Evolutionary conservation across 1,140 invertebrate species (phyloP).

Genomic region (Bombus pyrosoma): DNA sequence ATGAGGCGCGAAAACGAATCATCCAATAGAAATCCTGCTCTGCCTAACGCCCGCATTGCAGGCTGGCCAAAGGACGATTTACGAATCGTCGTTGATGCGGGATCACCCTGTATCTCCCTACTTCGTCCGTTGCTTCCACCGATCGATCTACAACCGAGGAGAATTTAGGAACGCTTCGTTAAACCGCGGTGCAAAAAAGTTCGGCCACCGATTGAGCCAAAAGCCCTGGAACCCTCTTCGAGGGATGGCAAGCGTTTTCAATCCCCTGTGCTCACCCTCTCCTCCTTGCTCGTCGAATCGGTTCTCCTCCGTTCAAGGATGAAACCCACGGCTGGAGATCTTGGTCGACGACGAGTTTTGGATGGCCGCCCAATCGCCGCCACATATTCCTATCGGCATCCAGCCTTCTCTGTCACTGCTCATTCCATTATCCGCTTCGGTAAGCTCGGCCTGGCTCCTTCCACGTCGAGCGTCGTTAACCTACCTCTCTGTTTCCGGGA

Average conservation of each 20-base stretch:
- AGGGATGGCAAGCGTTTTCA: conserved; percentile 1
- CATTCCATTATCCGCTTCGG: conserved; percentile 47
- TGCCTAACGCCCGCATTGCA: conserved; percentile 68
- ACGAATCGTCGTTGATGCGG: conserved; percentile 70
- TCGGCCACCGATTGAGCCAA: conserved; percentile 54
- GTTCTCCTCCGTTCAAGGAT: conserved; percentile 45
- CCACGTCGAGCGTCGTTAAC: not conserved
- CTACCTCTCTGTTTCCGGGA: conserved; percentile 40
- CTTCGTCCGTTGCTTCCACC: conserved; percentile 22
- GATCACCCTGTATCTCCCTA: conserved; percentile 29
- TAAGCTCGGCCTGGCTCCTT: not conserved
- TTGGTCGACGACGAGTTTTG: conserved; percentile 75
- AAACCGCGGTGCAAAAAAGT: conserved; percentile 69
- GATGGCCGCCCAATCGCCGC: conserved; percentile 80
- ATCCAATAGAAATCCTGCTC: conserved; percentile 52
- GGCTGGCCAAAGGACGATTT: conserved; percentile 67
- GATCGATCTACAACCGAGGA: conserved; percentile 66
- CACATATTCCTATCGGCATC: conserved; percentile 76
- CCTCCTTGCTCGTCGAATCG: conserved; percentile 2
- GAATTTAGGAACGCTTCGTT: conserved; percentile 75
- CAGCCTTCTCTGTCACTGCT: conserved; percentile 34
- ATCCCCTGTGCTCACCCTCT: not conserved
- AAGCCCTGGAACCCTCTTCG: conserved; percentile 42
- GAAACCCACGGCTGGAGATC: conserved; percentile 46
- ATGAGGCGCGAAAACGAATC: conserved; percentile 42